Evolutionary conservation across 2,797 vertebrate species (phyloP).

Genomic region (Tenualosa thibaudeaui): DNA sequence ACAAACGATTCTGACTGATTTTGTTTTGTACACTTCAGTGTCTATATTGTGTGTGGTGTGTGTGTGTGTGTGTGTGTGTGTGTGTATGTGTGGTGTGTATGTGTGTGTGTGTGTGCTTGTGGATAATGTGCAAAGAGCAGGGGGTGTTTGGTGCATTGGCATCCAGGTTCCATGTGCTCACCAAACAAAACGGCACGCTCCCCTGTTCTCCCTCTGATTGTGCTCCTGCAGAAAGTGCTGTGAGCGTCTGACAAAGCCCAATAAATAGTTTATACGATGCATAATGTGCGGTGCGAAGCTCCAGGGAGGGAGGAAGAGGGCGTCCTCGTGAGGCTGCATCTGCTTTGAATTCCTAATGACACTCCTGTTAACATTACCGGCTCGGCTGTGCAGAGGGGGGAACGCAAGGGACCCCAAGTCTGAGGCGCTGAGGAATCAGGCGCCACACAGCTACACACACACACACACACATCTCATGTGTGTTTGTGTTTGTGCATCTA

Average conservation of each 20-base stretch:
- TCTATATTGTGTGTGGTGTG: background rate
- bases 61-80: conserved; percentile 32
- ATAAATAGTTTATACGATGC: conserved; percentile 85
- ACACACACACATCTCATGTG: background rate
- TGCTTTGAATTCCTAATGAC: conserved; percentile 84
- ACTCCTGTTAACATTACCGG: conserved; percentile 75
- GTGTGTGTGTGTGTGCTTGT: conserved; percentile 38
- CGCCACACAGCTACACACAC: conserved; percentile 43
- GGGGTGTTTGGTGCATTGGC: conserved; percentile 29
- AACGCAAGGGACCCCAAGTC: conserved; percentile 56
- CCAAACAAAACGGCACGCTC: conserved; percentile 45
- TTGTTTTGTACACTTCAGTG: background rate
- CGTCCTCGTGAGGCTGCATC: conserved; percentile 77
- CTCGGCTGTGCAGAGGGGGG: conserved; percentile 63
- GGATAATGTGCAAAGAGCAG: conserved; percentile 46
- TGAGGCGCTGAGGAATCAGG: conserved; percentile 30
- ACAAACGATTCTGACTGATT: background rate
- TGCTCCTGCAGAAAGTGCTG: conserved; percentile 65
- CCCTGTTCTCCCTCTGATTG: conserved; percentile 65
- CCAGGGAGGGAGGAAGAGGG: conserved; percentile 72
- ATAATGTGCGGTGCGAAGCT: conserved; percentile 79
- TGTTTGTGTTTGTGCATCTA: background rate
- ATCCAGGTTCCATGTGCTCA: conserved; percentile 18
- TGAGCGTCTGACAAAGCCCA: conserved; percentile 76
- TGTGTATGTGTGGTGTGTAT: conserved; percentile 37